These are phyloP conservation scores for Zygaena filipendulae DNA, from an alignment of 2,888 invertebrate genomes.

Conservation along the genomic window DNA sequence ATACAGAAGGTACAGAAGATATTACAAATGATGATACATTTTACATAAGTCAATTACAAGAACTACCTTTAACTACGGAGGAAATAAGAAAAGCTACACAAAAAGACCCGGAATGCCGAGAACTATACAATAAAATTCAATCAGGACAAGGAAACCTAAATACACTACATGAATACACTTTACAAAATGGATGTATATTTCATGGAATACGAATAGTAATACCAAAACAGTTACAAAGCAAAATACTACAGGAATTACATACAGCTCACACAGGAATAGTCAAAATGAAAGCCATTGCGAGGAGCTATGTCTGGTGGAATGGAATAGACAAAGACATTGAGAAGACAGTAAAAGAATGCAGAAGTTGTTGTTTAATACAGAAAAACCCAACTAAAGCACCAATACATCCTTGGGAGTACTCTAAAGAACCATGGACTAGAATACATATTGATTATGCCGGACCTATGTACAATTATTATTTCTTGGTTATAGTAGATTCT, in stretches of 20 bases:
- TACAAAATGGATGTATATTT: constrained; percentile 10
- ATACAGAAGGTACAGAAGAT: neutral
- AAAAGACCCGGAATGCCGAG: constrained; percentile 8
- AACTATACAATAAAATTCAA: constrained; percentile 9
- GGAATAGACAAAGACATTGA: constrained; percentile 19
- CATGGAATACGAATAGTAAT: constrained; percentile 8
- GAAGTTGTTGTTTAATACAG: constrained; percentile 6
- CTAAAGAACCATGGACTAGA: constrained; percentile 18
- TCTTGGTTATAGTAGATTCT: neutral
- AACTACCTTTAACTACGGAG: too few relatives aligned
- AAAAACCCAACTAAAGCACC: constrained; percentile 13
- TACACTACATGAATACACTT: constrained; percentile 3
- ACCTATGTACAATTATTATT: neutral
- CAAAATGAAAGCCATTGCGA: constrained; percentile 20
- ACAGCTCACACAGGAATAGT: constrained; percentile 19
- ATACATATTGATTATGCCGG: constrained; percentile 18
- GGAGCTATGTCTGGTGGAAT: constrained; percentile 18
- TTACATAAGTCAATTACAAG: too few relatives aligned
- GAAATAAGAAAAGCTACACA: too few relatives aligned
- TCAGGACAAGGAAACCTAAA: constrained; percentile 2
- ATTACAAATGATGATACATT: neutral
- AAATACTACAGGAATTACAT: constrained; percentile 12
- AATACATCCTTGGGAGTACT: constrained; percentile 12
- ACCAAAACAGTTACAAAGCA: constrained; percentile 3
- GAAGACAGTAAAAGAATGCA: constrained; percentile 13